Evolutionary conservation across 2,888 invertebrate species (phyloP).

Genomic region (Protodeltote pygarga): DNA sequence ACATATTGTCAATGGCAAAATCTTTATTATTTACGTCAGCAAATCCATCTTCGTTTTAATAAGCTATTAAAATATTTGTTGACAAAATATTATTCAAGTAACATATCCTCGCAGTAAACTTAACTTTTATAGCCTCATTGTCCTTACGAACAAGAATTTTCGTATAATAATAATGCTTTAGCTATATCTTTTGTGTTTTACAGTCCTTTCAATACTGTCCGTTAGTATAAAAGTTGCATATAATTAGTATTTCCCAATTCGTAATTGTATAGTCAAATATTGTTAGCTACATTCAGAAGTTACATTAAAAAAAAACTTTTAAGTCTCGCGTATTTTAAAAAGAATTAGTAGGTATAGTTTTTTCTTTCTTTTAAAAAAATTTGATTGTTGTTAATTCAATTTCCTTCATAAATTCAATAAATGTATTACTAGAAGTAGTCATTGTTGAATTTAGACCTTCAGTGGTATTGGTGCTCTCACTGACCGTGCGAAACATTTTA

Average conservation of each 20-base stretch:
- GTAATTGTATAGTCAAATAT: too few species aligned
- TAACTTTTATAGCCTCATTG: slow-evolving; percentile 34
- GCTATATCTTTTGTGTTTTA: slow-evolving; percentile 11
- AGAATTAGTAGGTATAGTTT: too few species aligned
- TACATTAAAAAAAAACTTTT: too few species aligned
- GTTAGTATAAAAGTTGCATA: neutral
- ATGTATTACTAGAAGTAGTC: too few species aligned
- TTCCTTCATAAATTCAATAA: too few species aligned
- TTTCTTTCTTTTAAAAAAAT: too few species aligned
- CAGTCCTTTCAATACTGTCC: slow-evolving; percentile 19
- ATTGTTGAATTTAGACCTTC: too few species aligned
- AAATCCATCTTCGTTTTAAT: slow-evolving; percentile 28
- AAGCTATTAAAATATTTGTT: slow-evolving; percentile 26
- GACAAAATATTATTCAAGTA: slow-evolving; percentile 24
- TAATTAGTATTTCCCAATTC: slow-evolving; percentile 3
- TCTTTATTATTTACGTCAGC: slow-evolving; percentile 6
- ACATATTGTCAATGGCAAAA: neutral
- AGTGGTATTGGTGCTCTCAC: too few species aligned
- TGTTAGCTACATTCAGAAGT: too few species aligned
- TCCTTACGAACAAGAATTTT: slow-evolving; percentile 27
- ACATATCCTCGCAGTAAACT: slow-evolving; percentile 28
- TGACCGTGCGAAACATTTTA: too few species aligned
- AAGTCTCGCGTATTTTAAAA: too few species aligned
- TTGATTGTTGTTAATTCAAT: too few species aligned
- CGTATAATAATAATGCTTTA: slow-evolving; percentile 20